phyloP scores from a whole-genome alignment of 53 echinoderm and acorn worm species.

The Hippasteria phrygiana region DNA sequence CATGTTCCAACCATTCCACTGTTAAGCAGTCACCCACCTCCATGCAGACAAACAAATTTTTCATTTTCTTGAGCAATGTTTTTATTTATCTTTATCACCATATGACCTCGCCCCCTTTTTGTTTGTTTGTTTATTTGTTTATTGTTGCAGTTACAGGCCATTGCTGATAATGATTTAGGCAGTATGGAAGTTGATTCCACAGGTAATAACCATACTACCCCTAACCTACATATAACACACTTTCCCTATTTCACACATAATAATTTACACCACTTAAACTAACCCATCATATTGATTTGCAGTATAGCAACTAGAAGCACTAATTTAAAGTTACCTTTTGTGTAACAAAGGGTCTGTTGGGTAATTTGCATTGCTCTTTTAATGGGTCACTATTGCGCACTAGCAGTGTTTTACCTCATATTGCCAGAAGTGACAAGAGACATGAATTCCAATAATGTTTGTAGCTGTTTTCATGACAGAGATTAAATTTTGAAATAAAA shows the following conservation, averaged over 20 bases:
- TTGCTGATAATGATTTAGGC: slow-evolving; percentile 73
- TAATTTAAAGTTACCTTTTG: no score
- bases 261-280: neutral
- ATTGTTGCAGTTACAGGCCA: slow-evolving; percentile 76
- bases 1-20: slow-evolving; percentile 56
- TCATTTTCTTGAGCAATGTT: slow-evolving; percentile 44
- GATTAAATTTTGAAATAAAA: no score
- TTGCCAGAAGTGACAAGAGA: no score
- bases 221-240: slow-evolving; percentile 15
- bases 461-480: no score
- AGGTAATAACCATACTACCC: slow-evolving; percentile 61
- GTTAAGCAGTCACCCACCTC: slow-evolving; percentile 50
- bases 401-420: no score
- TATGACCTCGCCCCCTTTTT: slow-evolving; percentile 57
- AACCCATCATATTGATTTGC: neutral
- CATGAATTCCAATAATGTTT: no score
- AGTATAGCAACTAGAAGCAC: no score
- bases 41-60: slow-evolving; percentile 45
- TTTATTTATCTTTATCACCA: slow-evolving; percentile 35
- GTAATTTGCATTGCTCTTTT: no score
- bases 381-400: no score
- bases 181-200: slow-evolving; percentile 73
- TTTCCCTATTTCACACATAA: neutral
- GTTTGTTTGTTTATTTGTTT: slow-evolving; percentile 67
- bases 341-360: no score